phyloP scores from a whole-genome alignment of 2,797 vertebrate genomes.

The Gephyroberyx darwinii region DNA sequence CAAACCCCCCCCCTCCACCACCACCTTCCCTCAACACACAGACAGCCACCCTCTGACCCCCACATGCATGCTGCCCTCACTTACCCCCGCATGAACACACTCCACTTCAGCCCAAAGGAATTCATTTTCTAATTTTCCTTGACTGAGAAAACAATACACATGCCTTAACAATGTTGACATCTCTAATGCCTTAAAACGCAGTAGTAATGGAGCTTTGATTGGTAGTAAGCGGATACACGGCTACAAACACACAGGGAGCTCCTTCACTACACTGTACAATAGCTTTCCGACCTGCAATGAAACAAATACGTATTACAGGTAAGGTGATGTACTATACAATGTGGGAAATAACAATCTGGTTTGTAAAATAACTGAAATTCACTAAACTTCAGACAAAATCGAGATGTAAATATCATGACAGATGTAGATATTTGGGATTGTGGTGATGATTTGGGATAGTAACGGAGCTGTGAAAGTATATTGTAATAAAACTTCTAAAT shows the following conservation, averaged over 20 bases:
- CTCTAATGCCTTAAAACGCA: slow-evolving; percentile 82
- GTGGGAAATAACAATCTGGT: neutral
- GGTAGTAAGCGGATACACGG: slow-evolving; percentile 74
- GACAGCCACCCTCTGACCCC: slow-evolving; percentile 62
- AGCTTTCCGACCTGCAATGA: slow-evolving; percentile 4
- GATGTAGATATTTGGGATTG: too few species aligned
- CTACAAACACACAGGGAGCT: slow-evolving; percentile 63
- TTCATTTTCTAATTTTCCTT: slow-evolving; percentile 85
- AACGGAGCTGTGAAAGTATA: too few species aligned
- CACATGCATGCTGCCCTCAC: slow-evolving; percentile 52
- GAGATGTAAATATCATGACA: too few species aligned
- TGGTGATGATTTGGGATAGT: too few species aligned
- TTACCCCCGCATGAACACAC: slow-evolving; percentile 57
- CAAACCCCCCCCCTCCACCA: slow-evolving; percentile 12
- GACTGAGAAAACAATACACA: slow-evolving; percentile 85
- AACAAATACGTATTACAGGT: neutral
- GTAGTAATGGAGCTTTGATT: slow-evolving; percentile 80
- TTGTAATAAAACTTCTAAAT: too few species aligned
- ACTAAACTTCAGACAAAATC: too few species aligned
- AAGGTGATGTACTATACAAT: neutral
- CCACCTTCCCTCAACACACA: slow-evolving; percentile 51
- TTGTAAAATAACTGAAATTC: neutral
- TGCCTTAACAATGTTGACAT: slow-evolving; percentile 85
- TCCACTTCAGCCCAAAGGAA: slow-evolving; percentile 76
- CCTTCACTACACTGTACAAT: slow-evolving; percentile 26